phyloP scores from a whole-genome alignment of 2,113 vertebrate genomes.

The Gallinago media region DNA sequence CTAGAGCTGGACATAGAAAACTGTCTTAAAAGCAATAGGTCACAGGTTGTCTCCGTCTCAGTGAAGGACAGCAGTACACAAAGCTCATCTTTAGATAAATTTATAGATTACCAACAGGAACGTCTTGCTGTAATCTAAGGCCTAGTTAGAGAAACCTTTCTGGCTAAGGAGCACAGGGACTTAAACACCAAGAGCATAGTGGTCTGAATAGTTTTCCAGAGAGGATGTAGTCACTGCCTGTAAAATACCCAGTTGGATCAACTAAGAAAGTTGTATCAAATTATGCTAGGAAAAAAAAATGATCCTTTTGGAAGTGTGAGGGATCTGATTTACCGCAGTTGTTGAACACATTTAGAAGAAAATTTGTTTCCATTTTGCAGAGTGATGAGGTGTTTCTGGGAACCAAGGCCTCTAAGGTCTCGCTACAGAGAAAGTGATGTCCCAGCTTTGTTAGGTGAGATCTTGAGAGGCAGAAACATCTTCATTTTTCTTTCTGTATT shows the following conservation, averaged over 20 bases:
- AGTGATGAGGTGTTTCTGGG: neutral
- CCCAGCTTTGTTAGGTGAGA: neutral
- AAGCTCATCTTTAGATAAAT: neutral
- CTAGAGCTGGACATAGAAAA: neutral
- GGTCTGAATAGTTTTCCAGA: neutral
- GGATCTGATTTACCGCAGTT: neutral
- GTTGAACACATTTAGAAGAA: neutral
- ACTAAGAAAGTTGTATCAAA: neutral
- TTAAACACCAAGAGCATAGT: neutral
- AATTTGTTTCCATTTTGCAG: neutral
- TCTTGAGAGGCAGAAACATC: neutral
- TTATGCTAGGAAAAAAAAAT: neutral
- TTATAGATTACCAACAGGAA: neutral
- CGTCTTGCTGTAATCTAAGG: neutral
- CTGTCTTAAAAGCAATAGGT: neutral
- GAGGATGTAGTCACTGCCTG: neutral
- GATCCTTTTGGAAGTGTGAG: rapidly evolving
- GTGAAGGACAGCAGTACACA: neutral
- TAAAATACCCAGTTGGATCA: neutral
- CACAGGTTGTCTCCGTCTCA: neutral
- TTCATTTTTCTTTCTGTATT: neutral
- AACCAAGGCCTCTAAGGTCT: neutral
- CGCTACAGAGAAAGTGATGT: neutral
- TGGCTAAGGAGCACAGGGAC: neutral
- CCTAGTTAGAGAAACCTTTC: neutral